Evolutionary conservation across 2,888 invertebrate genomes (phyloP), one percentile per base, ranked within the genome.

Genomic region (Neoscelio sp.): DNA sequence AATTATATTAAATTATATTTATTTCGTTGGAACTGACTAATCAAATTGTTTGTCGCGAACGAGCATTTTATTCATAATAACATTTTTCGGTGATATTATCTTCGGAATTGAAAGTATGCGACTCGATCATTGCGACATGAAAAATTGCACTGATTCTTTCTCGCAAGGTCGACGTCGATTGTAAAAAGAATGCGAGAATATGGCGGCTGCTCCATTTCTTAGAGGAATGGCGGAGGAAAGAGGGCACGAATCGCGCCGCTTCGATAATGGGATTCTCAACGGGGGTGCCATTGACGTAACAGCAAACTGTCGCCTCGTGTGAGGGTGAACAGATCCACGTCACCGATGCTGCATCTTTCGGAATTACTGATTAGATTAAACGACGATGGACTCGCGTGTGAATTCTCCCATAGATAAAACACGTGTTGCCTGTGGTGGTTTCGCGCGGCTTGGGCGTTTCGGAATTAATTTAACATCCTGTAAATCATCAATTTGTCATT

Each of bases 211-310:
- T 62, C 54, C 73, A 67, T 68, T 73, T 68, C 67, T 78, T 50
- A 15, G 46, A 38, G 46, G 56, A 62, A 42, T 38, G 46, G 33
- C 40, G 56, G 40, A 58, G 48, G 68, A 38, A 28, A 62, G 48
- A 35, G 35, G 35, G 64, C 73, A 30, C 58, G 58, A 68, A 74
- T 70, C 70, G 48, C 64, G 65, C 71, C 54, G 62, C 62, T 75
- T 8, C 60, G 82, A 87, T 89, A 89, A 89, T 89, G 90, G 89
- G 89, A 89, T 87, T 89, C 89, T 85, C 89, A 80, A 84, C 88
- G 84, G 89, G 89, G 88, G 87, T 86, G 83, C 85, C 86, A 87
- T 87, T 87, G 88, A 88, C 86, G 82, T 83, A 82, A 84, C 83
- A 81, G 84, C 85, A 82, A 86, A 84, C 82, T 86, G 88, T 86